phyloP scores from a whole-genome alignment of 2,797 vertebrate genomes.

The Discoglossus pictus region DNA sequence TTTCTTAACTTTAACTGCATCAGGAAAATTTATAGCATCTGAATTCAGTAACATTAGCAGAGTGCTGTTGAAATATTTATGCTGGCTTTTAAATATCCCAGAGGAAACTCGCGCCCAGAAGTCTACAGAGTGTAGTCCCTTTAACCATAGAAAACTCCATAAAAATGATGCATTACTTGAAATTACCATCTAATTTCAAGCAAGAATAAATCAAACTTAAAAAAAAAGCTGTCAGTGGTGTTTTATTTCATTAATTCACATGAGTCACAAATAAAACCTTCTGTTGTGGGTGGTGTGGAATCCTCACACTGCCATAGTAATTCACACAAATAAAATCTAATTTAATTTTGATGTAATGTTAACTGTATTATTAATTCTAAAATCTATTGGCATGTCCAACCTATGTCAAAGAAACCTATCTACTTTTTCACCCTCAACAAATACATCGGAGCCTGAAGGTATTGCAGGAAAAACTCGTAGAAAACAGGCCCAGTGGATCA shows the following conservation, averaged over 20 bases:
- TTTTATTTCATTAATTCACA: conserved; percentile 26
- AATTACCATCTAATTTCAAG: conserved; percentile 59
- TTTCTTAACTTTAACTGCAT: conserved; percentile 32
- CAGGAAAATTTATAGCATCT: conserved; percentile 62
- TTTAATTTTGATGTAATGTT: too few relatives aligned
- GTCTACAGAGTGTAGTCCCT: conserved; percentile 59
- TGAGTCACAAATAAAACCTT: conserved; percentile 6
- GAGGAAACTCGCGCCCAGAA: conserved; percentile 62
- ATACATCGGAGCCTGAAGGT: too few relatives aligned
- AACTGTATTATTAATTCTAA: too few relatives aligned
- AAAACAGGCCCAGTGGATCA: too few relatives aligned
- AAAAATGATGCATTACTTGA: conserved; percentile 65
- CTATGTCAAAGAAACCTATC: too few relatives aligned
- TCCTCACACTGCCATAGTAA: background rate
- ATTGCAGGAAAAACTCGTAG: too few relatives aligned
- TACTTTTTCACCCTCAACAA: too few relatives aligned
- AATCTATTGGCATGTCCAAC: too few relatives aligned
- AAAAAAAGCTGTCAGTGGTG: conserved; percentile 4
- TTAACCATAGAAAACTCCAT: conserved; percentile 63
- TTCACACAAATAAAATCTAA: too few relatives aligned
- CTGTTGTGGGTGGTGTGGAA: background rate
- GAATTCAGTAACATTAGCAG: conserved; percentile 65
- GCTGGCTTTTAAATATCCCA: conserved; percentile 68
- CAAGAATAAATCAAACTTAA: conserved; percentile 61
- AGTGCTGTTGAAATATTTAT: conserved; percentile 67